Percentiles rank a stretch among this genome's conserved stretches.
Conservation (phyloP, 1,140 invertebrate species). For the Drosophila asahinai region DNA sequence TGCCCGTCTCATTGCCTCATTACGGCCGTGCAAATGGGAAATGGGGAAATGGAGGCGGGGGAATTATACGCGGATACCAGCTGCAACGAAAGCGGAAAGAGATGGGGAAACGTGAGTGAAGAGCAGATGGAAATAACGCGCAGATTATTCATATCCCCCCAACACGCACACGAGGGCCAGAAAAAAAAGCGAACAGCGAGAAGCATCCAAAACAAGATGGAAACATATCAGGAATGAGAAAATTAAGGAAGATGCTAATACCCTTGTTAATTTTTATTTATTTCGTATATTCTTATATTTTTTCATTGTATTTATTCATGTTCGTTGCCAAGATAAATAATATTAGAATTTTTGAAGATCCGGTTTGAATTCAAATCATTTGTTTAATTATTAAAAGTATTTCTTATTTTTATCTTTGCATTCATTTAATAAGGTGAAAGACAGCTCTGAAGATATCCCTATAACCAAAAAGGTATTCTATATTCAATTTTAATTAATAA, state of each 20-base stretch:
- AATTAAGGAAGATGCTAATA: neutral
- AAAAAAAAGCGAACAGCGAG: constrained; percentile 4
- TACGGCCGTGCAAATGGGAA: constrained; percentile 47
- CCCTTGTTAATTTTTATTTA: neutral
- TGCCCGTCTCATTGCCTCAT: constrained; percentile 54
- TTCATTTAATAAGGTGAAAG: constrained; percentile 7
- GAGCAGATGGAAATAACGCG: constrained; percentile 48
- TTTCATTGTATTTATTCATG: neutral
- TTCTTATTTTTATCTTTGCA: neutral
- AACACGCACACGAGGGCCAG: constrained; percentile 15
- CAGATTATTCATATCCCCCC: constrained; percentile 53
- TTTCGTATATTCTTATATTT: too few relatives aligned
- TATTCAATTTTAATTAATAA: neutral
- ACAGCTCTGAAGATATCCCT: constrained; percentile 1
- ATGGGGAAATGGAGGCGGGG: constrained; percentile 23
- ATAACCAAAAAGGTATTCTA: constrained; percentile 1
- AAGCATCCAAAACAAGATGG: constrained; percentile 13
- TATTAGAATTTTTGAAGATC: neutral
- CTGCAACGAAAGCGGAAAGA: constrained; percentile 44
- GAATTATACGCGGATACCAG: constrained; percentile 27
- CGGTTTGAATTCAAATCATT: neutral
- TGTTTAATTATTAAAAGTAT: neutral
- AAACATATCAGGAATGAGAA: constrained; percentile 10
- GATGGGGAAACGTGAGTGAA: constrained; percentile 33
- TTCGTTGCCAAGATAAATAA: too few relatives aligned